Conservation (phyloP, 2,888 invertebrate species). For the Heliconius hortense region DNA sequence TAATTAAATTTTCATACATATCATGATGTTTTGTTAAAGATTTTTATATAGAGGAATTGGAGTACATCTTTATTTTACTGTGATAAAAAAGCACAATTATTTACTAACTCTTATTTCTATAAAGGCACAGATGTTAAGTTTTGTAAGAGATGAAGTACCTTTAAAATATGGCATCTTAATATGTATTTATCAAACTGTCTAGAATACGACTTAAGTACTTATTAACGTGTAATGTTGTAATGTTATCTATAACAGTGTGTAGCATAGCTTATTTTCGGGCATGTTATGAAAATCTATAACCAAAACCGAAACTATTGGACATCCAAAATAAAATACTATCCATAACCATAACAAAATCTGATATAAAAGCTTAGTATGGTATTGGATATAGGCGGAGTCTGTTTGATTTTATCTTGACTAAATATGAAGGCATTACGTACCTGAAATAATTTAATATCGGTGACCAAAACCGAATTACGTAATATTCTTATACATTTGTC, state of each 20-base stretch:
- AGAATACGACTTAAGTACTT: background rate
- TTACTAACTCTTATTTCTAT: background rate
- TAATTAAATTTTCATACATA: background rate
- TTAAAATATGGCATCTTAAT: slow-evolving; percentile 13
- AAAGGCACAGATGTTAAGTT: background rate
- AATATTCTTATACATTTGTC: background rate
- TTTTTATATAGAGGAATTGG: background rate
- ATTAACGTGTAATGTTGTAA: background rate
- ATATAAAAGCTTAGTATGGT: too few species aligned
- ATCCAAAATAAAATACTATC: background rate
- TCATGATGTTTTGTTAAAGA: background rate
- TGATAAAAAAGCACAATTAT: background rate
- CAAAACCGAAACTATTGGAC: background rate
- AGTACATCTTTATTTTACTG: background rate
- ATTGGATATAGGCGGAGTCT: too few species aligned
- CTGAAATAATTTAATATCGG: too few species aligned
- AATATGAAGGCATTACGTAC: too few species aligned
- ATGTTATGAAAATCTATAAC: background rate
- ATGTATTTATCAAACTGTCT: background rate
- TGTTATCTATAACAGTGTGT: background rate
- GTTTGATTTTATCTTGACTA: too few species aligned
- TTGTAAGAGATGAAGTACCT: background rate
- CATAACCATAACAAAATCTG: background rate
- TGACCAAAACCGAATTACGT: too few species aligned
- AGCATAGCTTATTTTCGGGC: too few species aligned